A percentile compares a stretch with the other conserved stretches of the same genome.
phyloP scores from a whole-genome alignment of 2,888 invertebrate species.

The Agrochola lychnidis region DNA sequence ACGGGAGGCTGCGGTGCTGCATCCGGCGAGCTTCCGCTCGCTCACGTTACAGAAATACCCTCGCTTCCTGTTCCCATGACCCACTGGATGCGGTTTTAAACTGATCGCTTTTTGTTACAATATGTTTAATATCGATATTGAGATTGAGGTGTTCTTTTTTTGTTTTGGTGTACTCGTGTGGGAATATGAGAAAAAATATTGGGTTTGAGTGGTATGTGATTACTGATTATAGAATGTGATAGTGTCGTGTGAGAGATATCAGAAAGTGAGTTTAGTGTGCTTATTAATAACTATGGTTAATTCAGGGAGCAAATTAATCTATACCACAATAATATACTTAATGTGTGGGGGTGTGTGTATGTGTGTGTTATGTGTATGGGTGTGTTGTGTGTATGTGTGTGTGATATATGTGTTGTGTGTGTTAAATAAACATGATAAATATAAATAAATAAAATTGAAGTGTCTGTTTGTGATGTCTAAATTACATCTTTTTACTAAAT shows the following conservation, averaged over 20 bases:
- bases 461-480: too few species aligned
- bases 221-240: not conserved
- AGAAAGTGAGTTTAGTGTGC: too few species aligned
- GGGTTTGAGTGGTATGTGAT: not conserved
- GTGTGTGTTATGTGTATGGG: too few species aligned
- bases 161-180: conserved; percentile 16
- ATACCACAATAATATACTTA: too few species aligned
- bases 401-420: too few species aligned
- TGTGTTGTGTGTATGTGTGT: too few species aligned
- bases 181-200: conserved; percentile 20
- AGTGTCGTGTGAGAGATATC: not conserved
- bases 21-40: conserved; percentile 81
- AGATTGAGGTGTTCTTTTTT: conserved; percentile 26
- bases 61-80: conserved; percentile 81
- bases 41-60: conserved; percentile 75
- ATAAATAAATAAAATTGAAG: too few species aligned
- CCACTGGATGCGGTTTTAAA: conserved; percentile 55
- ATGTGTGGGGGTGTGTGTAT: too few species aligned
- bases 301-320: too few species aligned
- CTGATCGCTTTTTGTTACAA: conserved; percentile 54
- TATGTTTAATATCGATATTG: conserved; percentile 46
- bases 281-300: too few species aligned
- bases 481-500: too few species aligned
- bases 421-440: too few species aligned
- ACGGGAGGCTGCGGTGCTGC: conserved; percentile 80